phyloP scores from a whole-genome alignment of 92 coral and sea anemone species.

The Porites rus region DNA sequence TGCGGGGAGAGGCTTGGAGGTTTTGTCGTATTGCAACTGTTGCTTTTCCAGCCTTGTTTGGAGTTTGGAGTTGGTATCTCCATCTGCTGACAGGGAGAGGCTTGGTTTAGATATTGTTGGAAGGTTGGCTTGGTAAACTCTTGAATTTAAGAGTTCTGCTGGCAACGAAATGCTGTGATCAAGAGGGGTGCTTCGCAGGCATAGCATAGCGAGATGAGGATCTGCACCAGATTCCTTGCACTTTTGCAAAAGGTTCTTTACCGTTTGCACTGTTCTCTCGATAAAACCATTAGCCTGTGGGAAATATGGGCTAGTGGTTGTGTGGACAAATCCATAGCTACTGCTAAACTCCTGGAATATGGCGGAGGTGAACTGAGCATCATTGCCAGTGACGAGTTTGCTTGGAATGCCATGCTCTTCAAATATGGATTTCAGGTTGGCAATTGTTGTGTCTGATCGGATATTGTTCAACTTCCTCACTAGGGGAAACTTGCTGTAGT shows the following conservation, averaged over 20 bases:
- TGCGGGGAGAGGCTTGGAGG: slow-evolving; percentile 40
- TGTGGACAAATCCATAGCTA: slow-evolving; percentile 59
- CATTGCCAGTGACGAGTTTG: slow-evolving; percentile 72
- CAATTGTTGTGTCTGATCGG: slow-evolving; percentile 51
- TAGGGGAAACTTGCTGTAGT: slow-evolving; percentile 72
- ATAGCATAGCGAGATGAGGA: slow-evolving; percentile 81
- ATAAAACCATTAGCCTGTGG: slow-evolving; percentile 73
- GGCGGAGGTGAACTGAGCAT: slow-evolving; percentile 70
- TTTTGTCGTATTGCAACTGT: slow-evolving; percentile 39
- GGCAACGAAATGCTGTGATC: slow-evolving; percentile 74
- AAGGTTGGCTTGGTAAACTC: slow-evolving; percentile 74
- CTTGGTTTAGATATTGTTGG: slow-evolving; percentile 63
- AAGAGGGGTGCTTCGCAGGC: slow-evolving; percentile 74
- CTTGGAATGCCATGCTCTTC: slow-evolving; percentile 75
- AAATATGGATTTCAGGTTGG: slow-evolving; percentile 71
- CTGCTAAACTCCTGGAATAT: slow-evolving; percentile 64
- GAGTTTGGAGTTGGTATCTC: slow-evolving; percentile 49
- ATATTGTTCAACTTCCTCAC: slow-evolving; percentile 59
- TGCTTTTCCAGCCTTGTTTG: slow-evolving; percentile 61
- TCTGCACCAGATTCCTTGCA: slow-evolving; percentile 74
- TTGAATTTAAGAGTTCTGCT: slow-evolving; percentile 71
- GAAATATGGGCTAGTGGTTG: slow-evolving; percentile 64
- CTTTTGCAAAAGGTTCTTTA: slow-evolving; percentile 67
- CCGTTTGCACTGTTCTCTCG: slow-evolving; percentile 64
- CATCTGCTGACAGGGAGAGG: slow-evolving; percentile 8